Percentiles rank a stretch among this genome's conserved stretches.
These are phyloP conservation scores for Halyomorpha halys DNA, from an alignment of 1,140 invertebrate species.

Conservation along the genomic window DNA sequence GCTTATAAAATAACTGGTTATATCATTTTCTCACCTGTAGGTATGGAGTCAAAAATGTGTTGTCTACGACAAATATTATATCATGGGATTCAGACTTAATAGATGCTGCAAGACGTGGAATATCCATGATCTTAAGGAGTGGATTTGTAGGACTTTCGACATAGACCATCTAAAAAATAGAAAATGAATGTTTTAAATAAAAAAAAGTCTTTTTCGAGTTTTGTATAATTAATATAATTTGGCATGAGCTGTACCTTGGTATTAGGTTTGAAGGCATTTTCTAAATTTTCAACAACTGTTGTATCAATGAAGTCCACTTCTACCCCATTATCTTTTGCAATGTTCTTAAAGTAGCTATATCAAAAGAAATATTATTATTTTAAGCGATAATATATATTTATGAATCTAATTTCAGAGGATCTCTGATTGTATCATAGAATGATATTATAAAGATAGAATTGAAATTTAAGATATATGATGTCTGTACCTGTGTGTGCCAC, in stretches of 20 bases:
- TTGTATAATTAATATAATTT: too few relatives aligned
- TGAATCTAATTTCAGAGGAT: too few relatives aligned
- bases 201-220: too few relatives aligned
- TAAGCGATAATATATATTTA: too few relatives aligned
- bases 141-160: constrained; percentile 98
- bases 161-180: constrained; percentile 70
- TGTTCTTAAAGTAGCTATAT: constrained; percentile 40
- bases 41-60: constrained; percentile 94
- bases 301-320: constrained; percentile 70
- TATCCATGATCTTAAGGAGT: constrained; percentile 81
- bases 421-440: too few relatives aligned
- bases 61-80: constrained; percentile 86
- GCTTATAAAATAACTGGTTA: too few relatives aligned
- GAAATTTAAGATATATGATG: too few relatives aligned
- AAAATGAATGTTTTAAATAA: not conserved
- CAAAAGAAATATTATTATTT: too few relatives aligned
- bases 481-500: constrained; percentile 63
- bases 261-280: constrained; percentile 61
- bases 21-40: constrained; percentile 63
- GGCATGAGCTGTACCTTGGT: constrained; percentile 56
- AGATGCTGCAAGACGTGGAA: constrained; percentile 58
- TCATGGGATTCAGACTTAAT: constrained; percentile 48
- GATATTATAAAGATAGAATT: too few relatives aligned
- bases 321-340: constrained; percentile 57
- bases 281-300: constrained; percentile 53